phyloP scores from a whole-genome alignment of 2,113 vertebrate genomes.

The Alaudala cheleensis region DNA sequence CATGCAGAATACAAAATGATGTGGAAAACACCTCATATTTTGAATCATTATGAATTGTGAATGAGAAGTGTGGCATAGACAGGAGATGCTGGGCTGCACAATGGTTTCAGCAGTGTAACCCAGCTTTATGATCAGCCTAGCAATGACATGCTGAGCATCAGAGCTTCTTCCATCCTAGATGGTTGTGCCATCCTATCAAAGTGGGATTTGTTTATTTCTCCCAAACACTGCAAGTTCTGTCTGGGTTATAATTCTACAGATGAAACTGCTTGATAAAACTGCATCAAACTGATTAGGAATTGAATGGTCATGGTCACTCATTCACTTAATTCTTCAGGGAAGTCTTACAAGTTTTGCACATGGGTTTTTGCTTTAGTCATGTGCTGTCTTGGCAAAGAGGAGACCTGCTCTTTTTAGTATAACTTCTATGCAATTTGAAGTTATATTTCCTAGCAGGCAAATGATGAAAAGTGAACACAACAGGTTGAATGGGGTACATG shows the following conservation, averaged over 20 bases:
- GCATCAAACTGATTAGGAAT: not conserved
- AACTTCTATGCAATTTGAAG: not conserved
- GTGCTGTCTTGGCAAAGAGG: not conserved
- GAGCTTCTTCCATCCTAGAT: not conserved
- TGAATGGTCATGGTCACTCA: not conserved
- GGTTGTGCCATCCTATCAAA: not conserved
- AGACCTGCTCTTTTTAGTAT: not conserved
- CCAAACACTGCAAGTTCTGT: not conserved
- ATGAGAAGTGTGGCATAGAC: not conserved
- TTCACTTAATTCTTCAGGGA: not conserved
- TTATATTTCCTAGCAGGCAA: not conserved
- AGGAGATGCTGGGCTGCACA: not conserved
- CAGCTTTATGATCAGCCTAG: not conserved
- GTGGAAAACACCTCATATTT: not conserved
- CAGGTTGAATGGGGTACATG: not conserved
- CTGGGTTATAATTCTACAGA: not conserved
- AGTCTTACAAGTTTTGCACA: rapidly evolving
- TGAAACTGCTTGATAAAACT: not conserved
- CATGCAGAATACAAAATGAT: not conserved
- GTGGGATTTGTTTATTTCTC: not conserved
- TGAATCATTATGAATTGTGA: not conserved
- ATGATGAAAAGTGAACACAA: not conserved
- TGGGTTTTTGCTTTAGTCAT: not conserved
- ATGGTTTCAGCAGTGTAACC: not conserved
- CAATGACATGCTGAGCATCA: not conserved